Conservation (phyloP, 1,140 invertebrate genomes). For the Elymnias hypermnestra region DNA sequence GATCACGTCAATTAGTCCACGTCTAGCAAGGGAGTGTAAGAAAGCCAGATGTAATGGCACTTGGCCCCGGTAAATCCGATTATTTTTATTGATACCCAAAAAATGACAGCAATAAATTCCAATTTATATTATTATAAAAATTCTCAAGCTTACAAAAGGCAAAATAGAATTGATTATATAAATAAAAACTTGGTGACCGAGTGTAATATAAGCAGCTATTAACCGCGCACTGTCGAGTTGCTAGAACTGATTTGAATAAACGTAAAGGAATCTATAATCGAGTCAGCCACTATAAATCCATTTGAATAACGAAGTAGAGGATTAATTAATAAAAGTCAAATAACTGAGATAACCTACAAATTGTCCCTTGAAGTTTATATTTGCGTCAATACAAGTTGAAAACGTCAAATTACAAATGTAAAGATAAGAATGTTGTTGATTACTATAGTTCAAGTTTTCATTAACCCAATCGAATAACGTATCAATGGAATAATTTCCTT, state of each 20-base stretch:
- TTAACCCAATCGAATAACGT: constrained; percentile 38
- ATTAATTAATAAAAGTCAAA: constrained; percentile 48
- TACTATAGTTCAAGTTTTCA: constrained; percentile 41
- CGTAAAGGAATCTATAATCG: constrained; percentile 12
- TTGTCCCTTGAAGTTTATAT: constrained; percentile 28
- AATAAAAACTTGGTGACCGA: too few relatives aligned
- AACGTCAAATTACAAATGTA: constrained; percentile 17
- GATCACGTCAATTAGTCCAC: neutral
- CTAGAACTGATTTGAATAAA: constrained; percentile 20
- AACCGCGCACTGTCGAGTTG: constrained; percentile 7
- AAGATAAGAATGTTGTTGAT: constrained; percentile 42
- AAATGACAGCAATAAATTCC: constrained; percentile 2
- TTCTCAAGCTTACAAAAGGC: too few relatives aligned
- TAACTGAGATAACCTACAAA: constrained; percentile 44
- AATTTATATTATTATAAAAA: too few relatives aligned
- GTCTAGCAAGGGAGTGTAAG: neutral
- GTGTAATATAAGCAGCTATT: too few relatives aligned
- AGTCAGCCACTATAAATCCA: constrained; percentile 4
- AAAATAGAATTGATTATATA: too few relatives aligned
- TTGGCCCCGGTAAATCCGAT: neutral
- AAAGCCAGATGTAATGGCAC: neutral
- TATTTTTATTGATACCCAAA: neutral
- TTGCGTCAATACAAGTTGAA: constrained; percentile 48
- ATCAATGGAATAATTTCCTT: constrained; percentile 20
- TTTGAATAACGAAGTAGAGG: constrained; percentile 17